Evolutionary conservation across 2,888 invertebrate species (phyloP).

Genomic region (Anoplius nigerrimus): DNA sequence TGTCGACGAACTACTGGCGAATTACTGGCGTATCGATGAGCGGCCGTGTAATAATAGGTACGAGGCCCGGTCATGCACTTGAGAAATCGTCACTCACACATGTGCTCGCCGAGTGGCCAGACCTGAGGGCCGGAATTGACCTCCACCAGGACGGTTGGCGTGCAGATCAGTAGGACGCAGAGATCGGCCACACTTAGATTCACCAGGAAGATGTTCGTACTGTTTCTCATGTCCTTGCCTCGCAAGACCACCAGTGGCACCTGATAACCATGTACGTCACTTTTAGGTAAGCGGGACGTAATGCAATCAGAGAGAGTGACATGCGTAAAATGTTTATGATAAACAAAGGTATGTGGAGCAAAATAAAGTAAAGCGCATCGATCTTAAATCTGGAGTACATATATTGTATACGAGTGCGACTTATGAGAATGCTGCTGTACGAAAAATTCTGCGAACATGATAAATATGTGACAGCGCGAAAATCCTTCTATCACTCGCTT

Average conservation of each 20-base stretch:
- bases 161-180: constrained; percentile 92
- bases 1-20: constrained; percentile 13
- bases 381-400: too few relatives aligned
- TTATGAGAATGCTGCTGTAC: too few relatives aligned
- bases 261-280: constrained; percentile 16
- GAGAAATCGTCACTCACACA: constrained; percentile 86
- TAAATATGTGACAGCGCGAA: too few relatives aligned
- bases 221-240: constrained; percentile 95
- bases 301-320: too few relatives aligned
- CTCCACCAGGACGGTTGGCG: constrained; percentile 95
- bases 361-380: too few relatives aligned
- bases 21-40: constrained; percentile 9
- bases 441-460: too few relatives aligned
- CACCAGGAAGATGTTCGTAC: constrained; percentile 95
- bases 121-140: constrained; percentile 93
- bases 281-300: neutral
- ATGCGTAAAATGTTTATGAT: too few relatives aligned
- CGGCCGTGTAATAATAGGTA: constrained; percentile 26
- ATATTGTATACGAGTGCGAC: too few relatives aligned
- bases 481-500: too few relatives aligned
- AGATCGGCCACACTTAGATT: constrained; percentile 95
- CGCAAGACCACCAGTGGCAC: constrained; percentile 90
- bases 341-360: too few relatives aligned
- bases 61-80: constrained; percentile 9
- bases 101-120: constrained; percentile 93